Evolutionary conservation across 2,113 vertebrate species (phyloP), one percentile per base, ranked within the genome.

Genomic region (Dicerorhinus sumatrensis): DNA sequence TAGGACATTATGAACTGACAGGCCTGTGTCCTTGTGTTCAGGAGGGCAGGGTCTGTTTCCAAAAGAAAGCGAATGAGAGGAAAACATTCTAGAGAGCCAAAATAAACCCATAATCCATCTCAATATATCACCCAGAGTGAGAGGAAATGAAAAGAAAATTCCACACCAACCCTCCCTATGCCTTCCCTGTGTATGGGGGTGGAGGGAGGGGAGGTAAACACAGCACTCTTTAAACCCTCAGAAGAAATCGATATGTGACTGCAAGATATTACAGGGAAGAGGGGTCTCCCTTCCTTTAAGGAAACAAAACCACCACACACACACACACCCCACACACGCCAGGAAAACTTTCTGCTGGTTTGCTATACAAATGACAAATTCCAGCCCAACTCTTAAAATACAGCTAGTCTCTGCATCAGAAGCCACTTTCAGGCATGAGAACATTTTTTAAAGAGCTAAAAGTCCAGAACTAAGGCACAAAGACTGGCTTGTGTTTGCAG

Each of bases 391-490:
- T 85, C 80, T 97, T 95, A 58, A 96, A 96, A 92, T 72, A 75
- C 6, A 51, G 77, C 80, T 82, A 60, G n/a, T 27, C 72, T 89
- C 69, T 87, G 92, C 81, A 94, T 97, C 93, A 97, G 77, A 80
- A 98, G 46, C 25, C 77, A 90, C 79, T 96, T 87, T 97, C 70
- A 96, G 39, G 62, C 69, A 91, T 48, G 46, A 96, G 82, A 77
- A 95, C n/a, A 29, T 51, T 82, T 79, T 98, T 95, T 97, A 86
- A 96, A 79, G 60, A 96, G 91, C 76, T 88, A 58, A 97, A 89
- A 88, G 51, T 73, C 20, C 73, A 77, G 72, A 98, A 98, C 92
- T 5, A 16, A 97, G 63, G 76, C 9, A 76, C 58, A 90, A 96
- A 86, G 81, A 65, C 90, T 73, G 33, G 73, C 67, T 97, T 73